Conservation (phyloP, 2,888 invertebrate genomes). For the Sesamia inferens region DNA sequence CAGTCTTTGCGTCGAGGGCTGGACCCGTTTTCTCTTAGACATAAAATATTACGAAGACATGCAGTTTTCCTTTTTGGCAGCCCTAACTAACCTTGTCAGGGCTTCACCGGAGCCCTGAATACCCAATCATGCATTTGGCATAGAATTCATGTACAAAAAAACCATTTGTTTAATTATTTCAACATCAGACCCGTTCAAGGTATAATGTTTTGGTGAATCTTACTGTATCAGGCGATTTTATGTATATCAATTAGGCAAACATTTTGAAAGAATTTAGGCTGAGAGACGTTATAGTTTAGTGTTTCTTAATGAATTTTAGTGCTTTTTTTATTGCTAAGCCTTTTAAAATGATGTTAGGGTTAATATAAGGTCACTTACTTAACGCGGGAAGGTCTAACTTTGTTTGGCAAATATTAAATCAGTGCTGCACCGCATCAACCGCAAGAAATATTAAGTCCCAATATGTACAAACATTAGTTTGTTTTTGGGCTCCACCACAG, state of each 20-base stretch:
- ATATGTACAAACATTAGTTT: background rate
- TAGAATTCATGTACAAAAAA: conserved; percentile 56
- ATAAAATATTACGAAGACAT: background rate
- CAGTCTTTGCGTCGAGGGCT: no score
- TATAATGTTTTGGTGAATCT: conserved; percentile 20
- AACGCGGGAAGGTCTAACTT: background rate
- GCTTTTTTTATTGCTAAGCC: background rate
- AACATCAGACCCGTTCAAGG: background rate
- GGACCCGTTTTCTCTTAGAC: background rate
- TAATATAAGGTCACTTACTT: background rate
- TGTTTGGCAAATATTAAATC: background rate
- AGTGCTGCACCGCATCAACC: background rate
- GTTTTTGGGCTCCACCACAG: background rate
- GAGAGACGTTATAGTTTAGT: background rate
- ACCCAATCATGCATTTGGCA: conserved; percentile 52
- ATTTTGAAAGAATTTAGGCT: background rate
- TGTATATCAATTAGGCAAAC: background rate
- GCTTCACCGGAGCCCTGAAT: conserved; percentile 60
- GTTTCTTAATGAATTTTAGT: background rate
- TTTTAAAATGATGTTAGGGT: background rate
- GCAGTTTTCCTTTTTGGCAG: conserved; percentile 32
- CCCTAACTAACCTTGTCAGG: conserved; percentile 61
- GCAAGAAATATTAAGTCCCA: background rate
- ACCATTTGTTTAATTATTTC: conserved; percentile 13
- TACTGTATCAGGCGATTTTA: background rate